Conservation (phyloP, 2,888 invertebrate genomes). For the Trisateles emortualis region DNA sequence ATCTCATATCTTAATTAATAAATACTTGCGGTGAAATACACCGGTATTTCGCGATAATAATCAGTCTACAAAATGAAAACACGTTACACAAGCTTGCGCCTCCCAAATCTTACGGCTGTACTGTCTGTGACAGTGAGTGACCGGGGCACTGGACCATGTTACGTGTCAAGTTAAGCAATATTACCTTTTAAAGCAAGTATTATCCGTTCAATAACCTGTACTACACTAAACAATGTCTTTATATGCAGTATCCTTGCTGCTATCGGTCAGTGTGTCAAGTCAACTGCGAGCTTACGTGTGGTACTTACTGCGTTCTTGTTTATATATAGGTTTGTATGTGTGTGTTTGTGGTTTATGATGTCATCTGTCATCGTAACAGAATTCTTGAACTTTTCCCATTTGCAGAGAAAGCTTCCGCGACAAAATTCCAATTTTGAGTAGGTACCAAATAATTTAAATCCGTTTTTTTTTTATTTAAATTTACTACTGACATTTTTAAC, state of each 20-base stretch:
- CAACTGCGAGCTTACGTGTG: slow-evolving; percentile 30
- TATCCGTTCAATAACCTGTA: slow-evolving; percentile 36
- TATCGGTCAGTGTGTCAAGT: slow-evolving; percentile 42
- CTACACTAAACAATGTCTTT: slow-evolving; percentile 29
- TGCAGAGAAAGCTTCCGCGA: neutral
- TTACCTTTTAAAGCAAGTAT: slow-evolving; percentile 42
- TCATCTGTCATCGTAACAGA: neutral
- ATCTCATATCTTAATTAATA: too few species aligned
- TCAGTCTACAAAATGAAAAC: slow-evolving; percentile 7
- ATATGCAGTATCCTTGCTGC: slow-evolving; percentile 26
- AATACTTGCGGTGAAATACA: too few species aligned
- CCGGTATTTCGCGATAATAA: neutral
- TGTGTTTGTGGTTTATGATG: slow-evolving; percentile 17
- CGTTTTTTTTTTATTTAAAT: too few species aligned
- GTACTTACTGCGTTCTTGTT: slow-evolving; percentile 35
- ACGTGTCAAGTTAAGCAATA: slow-evolving; percentile 42
- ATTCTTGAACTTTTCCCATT: neutral
- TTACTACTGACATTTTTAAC: too few species aligned
- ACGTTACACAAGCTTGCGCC: slow-evolving; percentile 36
- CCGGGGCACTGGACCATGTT: slow-evolving; percentile 42
- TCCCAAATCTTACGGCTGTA: slow-evolving; percentile 24
- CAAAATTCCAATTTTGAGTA: neutral
- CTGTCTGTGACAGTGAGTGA: slow-evolving; percentile 42
- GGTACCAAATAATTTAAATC: too few species aligned
- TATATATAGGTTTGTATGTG: too few species aligned